These are phyloP conservation scores for Chiroxiphia lanceolata DNA, from an alignment of 2,797 vertebrate species.

Conservation along the genomic window DNA sequence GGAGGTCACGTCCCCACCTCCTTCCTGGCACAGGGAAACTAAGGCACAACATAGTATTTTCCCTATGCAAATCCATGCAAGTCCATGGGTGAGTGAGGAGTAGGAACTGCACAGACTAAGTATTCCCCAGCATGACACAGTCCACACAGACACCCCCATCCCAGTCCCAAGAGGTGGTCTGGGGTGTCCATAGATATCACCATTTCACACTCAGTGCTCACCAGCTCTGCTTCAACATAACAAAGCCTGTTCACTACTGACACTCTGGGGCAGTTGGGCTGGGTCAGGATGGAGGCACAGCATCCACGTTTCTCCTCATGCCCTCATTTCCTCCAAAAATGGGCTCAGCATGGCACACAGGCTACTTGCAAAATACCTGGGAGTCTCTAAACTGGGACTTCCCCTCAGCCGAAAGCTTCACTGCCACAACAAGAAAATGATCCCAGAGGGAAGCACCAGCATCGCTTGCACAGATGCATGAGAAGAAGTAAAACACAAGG, in stretches of 20 bases:
- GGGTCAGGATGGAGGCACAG: not conserved
- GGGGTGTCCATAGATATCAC: not conserved
- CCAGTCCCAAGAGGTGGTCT: not conserved
- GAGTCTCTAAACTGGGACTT: not conserved
- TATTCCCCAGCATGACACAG: not conserved
- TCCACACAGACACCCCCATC: not conserved
- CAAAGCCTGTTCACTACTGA: not conserved
- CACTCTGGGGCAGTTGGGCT: not conserved
- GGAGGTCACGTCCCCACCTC: not conserved
- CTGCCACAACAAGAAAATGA: not conserved
- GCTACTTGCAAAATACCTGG: not conserved
- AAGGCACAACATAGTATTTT: not conserved
- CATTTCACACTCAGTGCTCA: not conserved
- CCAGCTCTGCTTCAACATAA: not conserved
- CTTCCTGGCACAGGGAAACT: not conserved
- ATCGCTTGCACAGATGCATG: not conserved
- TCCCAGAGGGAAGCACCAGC: not conserved
- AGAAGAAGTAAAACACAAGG: not conserved
- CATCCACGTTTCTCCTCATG: rapidly evolving
- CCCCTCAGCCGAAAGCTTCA: not conserved
- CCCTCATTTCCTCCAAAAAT: not conserved
- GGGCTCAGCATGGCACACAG: not conserved
- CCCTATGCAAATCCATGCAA: not conserved
- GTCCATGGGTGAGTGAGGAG: not conserved
- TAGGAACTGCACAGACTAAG: not conserved